phyloP scores from a whole-genome alignment of 1,140 invertebrate species.

The Neotoxoptera formosana region DNA sequence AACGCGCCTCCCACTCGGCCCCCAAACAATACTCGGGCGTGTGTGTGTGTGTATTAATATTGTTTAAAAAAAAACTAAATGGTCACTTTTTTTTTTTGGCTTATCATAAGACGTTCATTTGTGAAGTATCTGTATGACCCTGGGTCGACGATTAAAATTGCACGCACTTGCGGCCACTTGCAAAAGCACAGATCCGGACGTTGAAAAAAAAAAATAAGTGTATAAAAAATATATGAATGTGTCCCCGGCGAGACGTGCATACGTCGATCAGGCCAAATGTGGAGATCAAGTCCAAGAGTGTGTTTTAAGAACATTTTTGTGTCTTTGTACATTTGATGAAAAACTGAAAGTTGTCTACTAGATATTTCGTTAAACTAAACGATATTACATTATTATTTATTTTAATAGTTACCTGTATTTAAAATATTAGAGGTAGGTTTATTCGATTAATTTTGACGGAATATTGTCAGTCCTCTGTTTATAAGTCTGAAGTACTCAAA shows the following conservation, averaged over 20 bases:
- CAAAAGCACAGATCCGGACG: slow-evolving; percentile 13
- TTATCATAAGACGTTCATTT: slow-evolving; percentile 25
- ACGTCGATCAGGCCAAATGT: slow-evolving; percentile 7
- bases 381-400: no score
- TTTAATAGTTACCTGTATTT: background rate
- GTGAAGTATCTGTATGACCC: slow-evolving; percentile 35
- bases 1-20: slow-evolving; percentile 47
- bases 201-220: background rate
- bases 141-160: slow-evolving; percentile 28
- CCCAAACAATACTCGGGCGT: slow-evolving; percentile 19
- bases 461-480: no score
- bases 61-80: slow-evolving; percentile 33
- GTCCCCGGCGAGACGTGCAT: background rate
- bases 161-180: background rate
- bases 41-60: background rate
- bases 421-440: background rate
- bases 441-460: background rate
- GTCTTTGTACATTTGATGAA: no score
- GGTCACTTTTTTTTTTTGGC: background rate
- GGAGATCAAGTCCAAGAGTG: background rate
- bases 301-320: no score
- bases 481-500: no score
- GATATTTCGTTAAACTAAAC: no score
- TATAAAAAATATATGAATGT: background rate
- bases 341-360: no score